Conservation (phyloP, 1,140 invertebrate species). For the Drosophila prosaltans region DNA sequence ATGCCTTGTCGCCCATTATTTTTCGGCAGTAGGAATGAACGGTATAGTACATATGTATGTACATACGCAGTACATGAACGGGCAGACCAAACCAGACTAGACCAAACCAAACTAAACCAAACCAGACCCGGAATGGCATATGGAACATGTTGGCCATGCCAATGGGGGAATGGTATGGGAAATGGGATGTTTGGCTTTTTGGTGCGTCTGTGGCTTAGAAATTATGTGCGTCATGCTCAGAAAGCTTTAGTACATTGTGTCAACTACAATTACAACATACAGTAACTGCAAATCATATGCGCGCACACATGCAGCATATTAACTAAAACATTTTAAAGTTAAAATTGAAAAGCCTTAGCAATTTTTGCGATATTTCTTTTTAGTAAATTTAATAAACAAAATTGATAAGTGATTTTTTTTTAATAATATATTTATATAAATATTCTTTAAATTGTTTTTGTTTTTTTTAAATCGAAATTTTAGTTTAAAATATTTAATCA, state of each 20-base stretch:
- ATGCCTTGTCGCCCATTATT: conserved; percentile 65
- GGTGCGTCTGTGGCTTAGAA: conserved; percentile 60
- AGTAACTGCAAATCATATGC: conserved; percentile 10
- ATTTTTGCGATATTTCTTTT: no score
- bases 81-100: background rate
- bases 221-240: conserved; percentile 68
- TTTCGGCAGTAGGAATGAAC: conserved; percentile 4
- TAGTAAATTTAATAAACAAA: no score
- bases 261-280: conserved; percentile 38
- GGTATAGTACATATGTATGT: background rate
- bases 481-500: no score
- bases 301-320: background rate
- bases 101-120: conserved; percentile 1
- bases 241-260: conserved; percentile 39
- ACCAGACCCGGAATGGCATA: background rate
- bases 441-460: no score
- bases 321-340: no score
- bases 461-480: no score
- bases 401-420: no score
- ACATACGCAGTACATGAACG: background rate
- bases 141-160: conserved; percentile 1
- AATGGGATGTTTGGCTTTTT: conserved; percentile 6
- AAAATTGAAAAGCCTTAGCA: no score
- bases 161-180: background rate
- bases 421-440: no score